A percentile compares a stretch with the other conserved stretches of the same genome.
Conservation (phyloP, 2,797 vertebrate species). For the Clarias fuscus region DNA sequence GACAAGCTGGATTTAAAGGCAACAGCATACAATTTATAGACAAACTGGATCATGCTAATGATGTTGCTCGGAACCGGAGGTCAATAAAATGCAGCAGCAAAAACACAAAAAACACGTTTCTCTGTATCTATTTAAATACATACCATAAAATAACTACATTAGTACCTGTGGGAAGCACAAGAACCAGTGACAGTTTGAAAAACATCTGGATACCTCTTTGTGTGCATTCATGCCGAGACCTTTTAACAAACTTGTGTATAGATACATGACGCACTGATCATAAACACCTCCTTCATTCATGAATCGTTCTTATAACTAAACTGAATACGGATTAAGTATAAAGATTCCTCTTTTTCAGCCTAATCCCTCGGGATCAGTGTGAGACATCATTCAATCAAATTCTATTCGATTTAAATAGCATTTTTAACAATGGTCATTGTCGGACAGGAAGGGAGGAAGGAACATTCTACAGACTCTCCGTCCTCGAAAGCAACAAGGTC, state of each 20-base stretch:
- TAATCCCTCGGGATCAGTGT: neutral
- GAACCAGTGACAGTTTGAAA: neutral
- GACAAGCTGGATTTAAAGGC: neutral
- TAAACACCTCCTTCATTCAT: neutral
- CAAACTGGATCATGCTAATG: too few relatives aligned
- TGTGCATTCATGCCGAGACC: neutral
- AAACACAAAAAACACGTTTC: neutral
- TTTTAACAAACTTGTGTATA: neutral
- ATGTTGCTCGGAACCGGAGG: neutral
- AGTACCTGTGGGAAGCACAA: too few relatives aligned
- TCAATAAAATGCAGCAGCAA: neutral
- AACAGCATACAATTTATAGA: neutral
- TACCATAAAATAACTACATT: neutral
- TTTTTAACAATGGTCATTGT: too few relatives aligned
- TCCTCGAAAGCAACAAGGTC: constrained; percentile 1
- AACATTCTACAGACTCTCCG: neutral
- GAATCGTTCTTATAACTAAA: neutral
- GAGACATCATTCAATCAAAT: neutral
- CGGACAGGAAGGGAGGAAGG: neutral
- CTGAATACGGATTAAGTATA: neutral
- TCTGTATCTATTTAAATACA: neutral
- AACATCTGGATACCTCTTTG: neutral
- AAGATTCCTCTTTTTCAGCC: neutral
- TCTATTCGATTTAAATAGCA: too few relatives aligned
- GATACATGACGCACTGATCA: neutral